Percentiles rank a stretch among this genome's conserved stretches.
Evolutionary conservation across 2,113 vertebrate genomes (phyloP).

Genomic region (Bos javanicus): DNA sequence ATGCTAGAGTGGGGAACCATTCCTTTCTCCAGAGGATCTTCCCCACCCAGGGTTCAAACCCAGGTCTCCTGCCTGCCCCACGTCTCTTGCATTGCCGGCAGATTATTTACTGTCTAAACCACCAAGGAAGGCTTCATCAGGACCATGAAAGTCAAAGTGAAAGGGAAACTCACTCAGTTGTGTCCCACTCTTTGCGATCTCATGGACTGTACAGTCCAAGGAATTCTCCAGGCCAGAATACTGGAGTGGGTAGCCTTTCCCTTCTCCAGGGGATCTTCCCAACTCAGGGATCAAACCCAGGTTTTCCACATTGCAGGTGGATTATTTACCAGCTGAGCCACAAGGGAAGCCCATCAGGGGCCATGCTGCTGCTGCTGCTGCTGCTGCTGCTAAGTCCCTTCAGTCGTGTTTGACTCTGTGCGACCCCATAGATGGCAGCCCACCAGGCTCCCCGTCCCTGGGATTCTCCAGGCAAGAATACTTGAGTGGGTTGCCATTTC

Average conservation of each 20-base stretch:
- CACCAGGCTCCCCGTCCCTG: background rate
- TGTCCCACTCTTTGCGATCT: background rate
- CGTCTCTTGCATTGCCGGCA: background rate
- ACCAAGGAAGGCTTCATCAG: background rate
- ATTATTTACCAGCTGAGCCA: background rate
- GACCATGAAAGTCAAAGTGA: background rate
- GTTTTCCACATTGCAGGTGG: fast-evolving
- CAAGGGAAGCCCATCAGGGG: background rate
- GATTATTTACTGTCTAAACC: background rate
- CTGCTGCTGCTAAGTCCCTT: no score
- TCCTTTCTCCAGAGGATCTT: background rate
- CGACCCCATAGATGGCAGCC: fast-evolving
- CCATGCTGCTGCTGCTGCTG: background rate
- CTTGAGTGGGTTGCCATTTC: background rate
- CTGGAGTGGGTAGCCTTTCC: background rate
- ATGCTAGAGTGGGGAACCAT: background rate
- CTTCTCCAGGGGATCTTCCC: background rate
- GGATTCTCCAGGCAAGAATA: background rate
- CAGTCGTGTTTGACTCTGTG: fast-evolving
- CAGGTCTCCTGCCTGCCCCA: background rate
- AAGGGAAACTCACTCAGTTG: background rate
- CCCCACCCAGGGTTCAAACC: background rate
- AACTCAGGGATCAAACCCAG: background rate
- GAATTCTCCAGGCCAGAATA: background rate
- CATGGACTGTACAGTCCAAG: background rate